Percentiles rank a stretch among this genome's conserved stretches.
Evolutionary conservation across 37 sponge, comb jelly and placozoan genomes (phyloP).

Genomic region (Mnemiopsis leidyi): DNA sequence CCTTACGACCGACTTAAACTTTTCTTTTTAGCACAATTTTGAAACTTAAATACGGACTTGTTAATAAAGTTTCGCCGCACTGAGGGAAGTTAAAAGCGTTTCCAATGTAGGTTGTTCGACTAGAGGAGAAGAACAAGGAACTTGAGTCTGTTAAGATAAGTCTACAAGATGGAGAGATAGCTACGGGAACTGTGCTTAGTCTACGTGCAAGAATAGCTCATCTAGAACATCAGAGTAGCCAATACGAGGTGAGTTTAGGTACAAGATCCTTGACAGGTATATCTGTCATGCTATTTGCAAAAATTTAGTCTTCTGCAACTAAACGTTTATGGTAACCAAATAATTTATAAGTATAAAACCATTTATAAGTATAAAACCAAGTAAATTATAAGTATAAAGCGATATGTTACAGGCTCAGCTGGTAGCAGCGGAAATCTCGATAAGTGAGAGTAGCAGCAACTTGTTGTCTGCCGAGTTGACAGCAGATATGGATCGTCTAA

Average conservation of each 20-base stretch:
- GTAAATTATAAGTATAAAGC: too few relatives aligned
- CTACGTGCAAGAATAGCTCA: not conserved
- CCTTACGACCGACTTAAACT: not conserved
- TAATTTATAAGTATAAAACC: too few relatives aligned
- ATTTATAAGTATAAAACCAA: too few relatives aligned
- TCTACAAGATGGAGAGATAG: not conserved
- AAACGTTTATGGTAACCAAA: too few relatives aligned
- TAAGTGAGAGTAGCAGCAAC: not conserved
- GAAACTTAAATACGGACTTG: too few relatives aligned
- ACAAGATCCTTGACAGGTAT: too few relatives aligned
- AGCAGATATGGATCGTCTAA: not conserved
- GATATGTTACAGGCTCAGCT: not conserved
- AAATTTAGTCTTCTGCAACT: too few relatives aligned
- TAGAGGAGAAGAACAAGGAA: slow-evolving; percentile 12
- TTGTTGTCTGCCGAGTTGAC: not conserved
- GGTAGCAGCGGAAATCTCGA: not conserved
- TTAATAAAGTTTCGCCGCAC: too few relatives aligned
- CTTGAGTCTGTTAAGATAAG: not conserved
- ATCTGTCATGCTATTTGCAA: too few relatives aligned
- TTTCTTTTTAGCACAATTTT: too few relatives aligned
- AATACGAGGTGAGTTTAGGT: slow-evolving; percentile 21
- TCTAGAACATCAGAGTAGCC: not conserved
- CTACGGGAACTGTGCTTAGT: not conserved
- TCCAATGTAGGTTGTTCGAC: not conserved
- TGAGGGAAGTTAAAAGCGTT: too few relatives aligned